Base-by-base conservation (phyloP, 2,888 invertebrate genomes). In the Papilio gigon region DNA sequence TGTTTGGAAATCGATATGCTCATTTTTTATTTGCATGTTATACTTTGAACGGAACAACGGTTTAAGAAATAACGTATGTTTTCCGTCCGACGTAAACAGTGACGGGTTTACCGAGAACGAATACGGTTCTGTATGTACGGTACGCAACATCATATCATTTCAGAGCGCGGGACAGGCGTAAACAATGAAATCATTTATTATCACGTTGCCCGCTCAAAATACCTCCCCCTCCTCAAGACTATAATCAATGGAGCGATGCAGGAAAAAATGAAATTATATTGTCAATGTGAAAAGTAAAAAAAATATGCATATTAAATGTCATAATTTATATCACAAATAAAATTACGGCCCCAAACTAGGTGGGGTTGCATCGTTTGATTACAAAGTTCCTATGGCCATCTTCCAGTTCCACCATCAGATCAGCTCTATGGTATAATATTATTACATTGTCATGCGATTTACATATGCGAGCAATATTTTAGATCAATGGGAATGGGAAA, bases 171-270 rank as follows among this genome's bases (percentile, higher is more conserved):
- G 70, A 67, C 67, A 70, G 63, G 67, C 66, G 64, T 70, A 70
- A 70, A 70, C 69, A 70, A 70, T 70, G 65, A 70, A 70, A 62
- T 70, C 65, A 70, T 70, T 66, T 70, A 70, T 70, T 66, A 65
- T 65, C 62, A 70, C 20, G 65, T 44, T 42, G 44, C 44, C 69
- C 44, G 69, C 69, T 62, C 27, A 65, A 70, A 66, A 70, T 70
- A 70, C 42, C 65, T 65, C 37, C 47, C 30, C 33, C 25, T 70
- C 42, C 53, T 17, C 27, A 33, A 65, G 44, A 27, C 53, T 47
- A 70, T 61, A 47, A 44, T 42, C 42, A 61, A 69, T 50, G 27
- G 20, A n/a, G 47, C 42, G 56, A 50, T 61, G 17, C 14, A 30
- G 65, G 42, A 65, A 56, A 60, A n/a, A 72, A 71, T 59, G 69